Conservation (phyloP, 2,113 vertebrate genomes). For the Parotia lawesii region DNA sequence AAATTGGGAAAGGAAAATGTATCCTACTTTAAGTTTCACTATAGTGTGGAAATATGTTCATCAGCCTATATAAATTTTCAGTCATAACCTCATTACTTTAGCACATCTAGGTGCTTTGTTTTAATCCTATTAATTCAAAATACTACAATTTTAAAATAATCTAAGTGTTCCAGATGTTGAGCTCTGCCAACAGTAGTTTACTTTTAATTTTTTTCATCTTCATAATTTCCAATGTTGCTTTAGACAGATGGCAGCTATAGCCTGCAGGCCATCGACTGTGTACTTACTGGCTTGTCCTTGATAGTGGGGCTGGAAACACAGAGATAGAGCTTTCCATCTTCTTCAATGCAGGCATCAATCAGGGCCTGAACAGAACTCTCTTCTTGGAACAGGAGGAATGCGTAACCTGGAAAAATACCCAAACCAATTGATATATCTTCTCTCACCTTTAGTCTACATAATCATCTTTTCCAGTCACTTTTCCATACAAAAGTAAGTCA, state of each 20-base stretch:
- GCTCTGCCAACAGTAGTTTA: neutral
- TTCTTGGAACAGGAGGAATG: slow-evolving; percentile 98
- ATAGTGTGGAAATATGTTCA: neutral
- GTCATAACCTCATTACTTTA: neutral
- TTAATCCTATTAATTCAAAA: slow-evolving; percentile 27
- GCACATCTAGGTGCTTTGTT: neutral
- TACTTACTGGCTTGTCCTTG: slow-evolving; percentile 98
- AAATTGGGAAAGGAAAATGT: neutral
- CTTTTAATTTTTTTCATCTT: neutral
- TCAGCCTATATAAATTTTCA: neutral
- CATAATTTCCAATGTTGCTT: neutral
- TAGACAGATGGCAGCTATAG: slow-evolving; percentile 11
- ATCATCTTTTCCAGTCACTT: neutral
- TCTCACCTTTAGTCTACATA: neutral
- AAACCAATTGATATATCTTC: neutral
- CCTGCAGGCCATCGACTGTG: neutral
- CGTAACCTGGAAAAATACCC: slow-evolving; percentile 80
- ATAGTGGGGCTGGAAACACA: slow-evolving; percentile 98
- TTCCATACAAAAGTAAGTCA: neutral
- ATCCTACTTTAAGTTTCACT: neutral
- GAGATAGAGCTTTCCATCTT: slow-evolving; percentile 95
- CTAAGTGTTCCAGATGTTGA: slow-evolving; percentile 22
- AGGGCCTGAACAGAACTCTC: slow-evolving; percentile 96
- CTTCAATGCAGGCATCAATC: slow-evolving; percentile 96
- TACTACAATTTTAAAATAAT: neutral